Conservation (phyloP, 2,888 invertebrate genomes). For the Lasioglossum villosulum region DNA sequence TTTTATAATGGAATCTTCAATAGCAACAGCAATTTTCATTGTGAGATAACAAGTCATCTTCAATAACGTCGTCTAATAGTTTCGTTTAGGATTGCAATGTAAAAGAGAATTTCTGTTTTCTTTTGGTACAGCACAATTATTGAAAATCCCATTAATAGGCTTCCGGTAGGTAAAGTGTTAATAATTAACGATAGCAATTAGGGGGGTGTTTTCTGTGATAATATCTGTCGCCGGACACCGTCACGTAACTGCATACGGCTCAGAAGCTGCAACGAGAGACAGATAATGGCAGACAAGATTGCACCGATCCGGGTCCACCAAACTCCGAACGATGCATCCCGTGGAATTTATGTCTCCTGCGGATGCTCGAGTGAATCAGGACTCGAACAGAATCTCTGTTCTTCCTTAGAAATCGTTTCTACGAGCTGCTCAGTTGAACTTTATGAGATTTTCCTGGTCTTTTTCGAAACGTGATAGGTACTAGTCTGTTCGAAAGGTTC, state of each 20-base stretch:
- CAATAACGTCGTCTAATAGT: too few species aligned
- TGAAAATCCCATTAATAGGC: too few species aligned
- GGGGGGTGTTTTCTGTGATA: constrained; percentile 61
- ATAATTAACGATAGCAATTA: constrained; percentile 68
- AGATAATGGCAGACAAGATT: neutral
- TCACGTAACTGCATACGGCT: constrained; percentile 22
- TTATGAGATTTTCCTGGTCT: constrained; percentile 1
- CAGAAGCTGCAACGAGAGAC: neutral
- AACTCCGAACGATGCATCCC: neutral
- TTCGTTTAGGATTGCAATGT: too few species aligned
- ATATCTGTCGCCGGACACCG: constrained; percentile 50
- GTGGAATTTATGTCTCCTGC: neutral
- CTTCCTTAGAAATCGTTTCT: neutral
- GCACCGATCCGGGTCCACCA: neutral
- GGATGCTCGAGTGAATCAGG: neutral
- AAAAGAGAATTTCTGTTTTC: too few species aligned
- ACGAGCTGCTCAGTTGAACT: neutral
- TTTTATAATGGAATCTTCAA: too few species aligned
- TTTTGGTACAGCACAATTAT: too few species aligned
- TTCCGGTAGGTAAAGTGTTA: too few species aligned
- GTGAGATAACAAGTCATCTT: too few species aligned
- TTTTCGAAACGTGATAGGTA: neutral
- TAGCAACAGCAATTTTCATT: too few species aligned
- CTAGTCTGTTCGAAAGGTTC: neutral
- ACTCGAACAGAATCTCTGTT: neutral